Base-by-base conservation (phyloP, 92 coral and sea anemone genomes). In the Actinernus sp. region DNA sequence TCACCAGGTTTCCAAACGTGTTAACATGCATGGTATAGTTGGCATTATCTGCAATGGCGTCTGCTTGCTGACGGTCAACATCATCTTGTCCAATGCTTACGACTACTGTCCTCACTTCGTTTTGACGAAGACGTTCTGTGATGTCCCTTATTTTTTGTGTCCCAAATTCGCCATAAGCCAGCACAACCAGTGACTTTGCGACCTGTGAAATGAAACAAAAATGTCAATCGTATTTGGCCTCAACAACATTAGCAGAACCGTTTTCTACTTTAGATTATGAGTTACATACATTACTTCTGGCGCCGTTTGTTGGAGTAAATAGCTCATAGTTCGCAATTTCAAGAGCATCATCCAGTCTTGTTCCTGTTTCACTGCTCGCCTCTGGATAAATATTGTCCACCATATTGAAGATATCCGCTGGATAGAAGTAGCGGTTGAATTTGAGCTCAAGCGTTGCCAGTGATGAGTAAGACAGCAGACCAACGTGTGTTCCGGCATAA, bases 361-460 rank as follows among this genome's bases (percentile, higher is more conserved):
- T 73, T 4, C 84, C 89, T 1, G 55, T 51, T 39, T 86, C 82
- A 50, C 97, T 90, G 26, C 61, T 76, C 24, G 97, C 97, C 28
- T 90, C 97, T 2, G 97, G 97, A 79, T 81, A 90, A 34, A 90
- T 78, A 57, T 87, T 90, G 25, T 95, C 97, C 48, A 95, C 73
- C 31, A 83, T 93, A 32, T 66, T 89, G 54, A 91, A 50, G 47
- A 95, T 81, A 72, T 95, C 99, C 45, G 86, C 74, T 17, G 71
- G 88, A 49, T 91, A 92, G 71, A 36, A 95, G 49, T 86, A 95
- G 3, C 97, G 90, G 82, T 91, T 83, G 68, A 95, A 82, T 65
- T 91, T 95, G 60, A 95, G 65, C 65, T 95, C 99, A 78, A 95
- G 61, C 20, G 97, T 90, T 4, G 99, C 97, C 67, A 87, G 92